phyloP scores from a whole-genome alignment of 2,888 invertebrate genomes.

The Hirudinaria manillensis region DNA sequence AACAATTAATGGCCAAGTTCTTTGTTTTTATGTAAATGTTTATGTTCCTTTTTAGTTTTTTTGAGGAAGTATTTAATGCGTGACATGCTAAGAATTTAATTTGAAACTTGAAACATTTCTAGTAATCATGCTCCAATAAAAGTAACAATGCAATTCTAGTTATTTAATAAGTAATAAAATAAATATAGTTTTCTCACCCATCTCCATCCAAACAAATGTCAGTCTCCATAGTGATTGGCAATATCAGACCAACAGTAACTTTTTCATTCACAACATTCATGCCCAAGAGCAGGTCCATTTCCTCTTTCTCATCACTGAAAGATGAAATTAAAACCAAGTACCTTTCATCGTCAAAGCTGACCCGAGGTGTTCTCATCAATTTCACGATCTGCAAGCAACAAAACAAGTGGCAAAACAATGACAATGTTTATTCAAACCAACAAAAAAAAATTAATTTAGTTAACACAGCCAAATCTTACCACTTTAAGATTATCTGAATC shows the following conservation, averaged over 20 bases:
- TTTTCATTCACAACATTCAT: conserved; percentile 73
- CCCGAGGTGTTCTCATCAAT: too few species aligned
- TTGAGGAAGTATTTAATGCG: background rate
- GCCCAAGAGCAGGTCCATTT: conserved; percentile 59
- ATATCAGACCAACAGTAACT: conserved; percentile 85
- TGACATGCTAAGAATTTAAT: background rate
- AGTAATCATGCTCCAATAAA: background rate
- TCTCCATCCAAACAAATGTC: conserved; percentile 90
- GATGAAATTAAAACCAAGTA: conserved; percentile 22
- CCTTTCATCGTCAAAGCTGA: background rate
- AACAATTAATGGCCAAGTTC: background rate
- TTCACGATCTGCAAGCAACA: conserved; percentile 8
- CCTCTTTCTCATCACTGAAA: background rate
- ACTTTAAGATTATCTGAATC: conserved; percentile 25
- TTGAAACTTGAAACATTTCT: background rate
- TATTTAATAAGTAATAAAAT: background rate
- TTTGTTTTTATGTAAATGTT: background rate
- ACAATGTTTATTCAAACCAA: background rate
- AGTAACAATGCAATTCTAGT: background rate
- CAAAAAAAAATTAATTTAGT: background rate
- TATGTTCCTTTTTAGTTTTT: background rate
- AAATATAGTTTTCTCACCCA: conserved; percentile 63
- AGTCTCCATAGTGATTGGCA: conserved; percentile 85
- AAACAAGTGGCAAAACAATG: background rate
- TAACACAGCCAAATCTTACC: conserved; percentile 6